Base-by-base conservation (phyloP, 2,888 invertebrate species). In the Drosophila anceps region DNA sequence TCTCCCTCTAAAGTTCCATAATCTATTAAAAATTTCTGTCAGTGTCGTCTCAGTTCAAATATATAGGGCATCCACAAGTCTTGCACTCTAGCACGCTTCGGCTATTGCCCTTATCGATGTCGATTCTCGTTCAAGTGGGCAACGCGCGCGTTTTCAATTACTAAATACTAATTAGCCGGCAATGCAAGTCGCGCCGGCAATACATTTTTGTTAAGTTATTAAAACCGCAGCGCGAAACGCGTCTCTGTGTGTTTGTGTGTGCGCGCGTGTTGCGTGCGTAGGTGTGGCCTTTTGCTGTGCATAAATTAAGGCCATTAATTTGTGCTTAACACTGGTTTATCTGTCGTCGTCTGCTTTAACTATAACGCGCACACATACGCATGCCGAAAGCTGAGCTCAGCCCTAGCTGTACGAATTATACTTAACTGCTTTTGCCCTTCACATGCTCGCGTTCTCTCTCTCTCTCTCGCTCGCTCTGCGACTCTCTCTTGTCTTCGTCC, bases 301-400 rank as follows among this genome's bases (percentile, higher is more conserved):
- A 89, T 89, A 84, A 87, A 87, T 89, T 89, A 84, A 87, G 84
- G 85, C 69, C 84, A 84, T 84, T 84, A 84, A 84, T 84, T 84
- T 84, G 82, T 79, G 76, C 90, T 84, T 89, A 84, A 89, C 90
- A 72, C 73, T 87, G 79, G 74, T 84, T 84, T 84, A 84, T 84
- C 88, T 82, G 76, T 73, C 84, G 74, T 75, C 84, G 81, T 69
- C 76, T 76, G 79, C 76, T 69, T 79, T 89, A 84, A 75, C 67
- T 70, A 61, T 82, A 79, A 79, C 74, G 61, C 82, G 67, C 82
- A 18, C 76, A 67, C 76, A 48, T n/a, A 82, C 62, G 80, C 71
- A 68, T 84, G 82, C 66, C 72, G n/a, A 65, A 70, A 59, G 72
- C 55, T 27, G 37, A 9, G 46, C 31, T 54, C 46, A 27, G 43